Base-by-base conservation (phyloP, 1,140 invertebrate species). In the Drosophila mojavensis region DNA sequence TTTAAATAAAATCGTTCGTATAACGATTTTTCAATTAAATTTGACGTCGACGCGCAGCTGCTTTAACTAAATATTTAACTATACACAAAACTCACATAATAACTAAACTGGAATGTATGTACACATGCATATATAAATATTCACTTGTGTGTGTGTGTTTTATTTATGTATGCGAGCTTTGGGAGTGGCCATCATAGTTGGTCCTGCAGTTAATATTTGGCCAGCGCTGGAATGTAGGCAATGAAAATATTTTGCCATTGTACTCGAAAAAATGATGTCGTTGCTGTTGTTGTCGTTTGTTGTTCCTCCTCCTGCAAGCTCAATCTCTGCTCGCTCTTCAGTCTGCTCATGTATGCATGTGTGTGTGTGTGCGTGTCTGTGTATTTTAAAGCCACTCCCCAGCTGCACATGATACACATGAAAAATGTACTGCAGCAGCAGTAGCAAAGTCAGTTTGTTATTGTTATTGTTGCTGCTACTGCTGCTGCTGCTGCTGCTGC, bases 301-400 rank as follows among this genome's bases (percentile, higher is more conserved):
- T 47, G 39, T 10, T 61, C 5, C 6, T 30, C 6, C 20, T 30
- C 56, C 39, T 75, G 43, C 41, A 58, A 54, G 36, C 67, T 58
- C 28, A 50, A n/a, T 13, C 41, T 24, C 24, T 60, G 36, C 10
- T 15, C 15, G n/a, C 43, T 45, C 43, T 45, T 15, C 15, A 13
- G n/a, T 67, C 43, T 67, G n/a, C 33, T 10, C 9, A 13, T 59
- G 6, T 71, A 48, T 62, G 30, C 13, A 13, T 76, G 62, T 60
- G 63, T 62, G 28, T 62, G 28, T 30, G 28, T 30, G 5, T 30
- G 28, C 3, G 28, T 3, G 28, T 30, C 28, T 30, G 28, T 76
- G 62, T 60, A 67, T 59, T 81, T 85, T 86, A 86, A 86, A 86
- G 82, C 78, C 82, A 86, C 82, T 86, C 82, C 78, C 75, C 66